These are phyloP conservation scores for Taenioides sp. DNA, from an alignment of 2,797 vertebrate genomes.

Conservation along the genomic window DNA sequence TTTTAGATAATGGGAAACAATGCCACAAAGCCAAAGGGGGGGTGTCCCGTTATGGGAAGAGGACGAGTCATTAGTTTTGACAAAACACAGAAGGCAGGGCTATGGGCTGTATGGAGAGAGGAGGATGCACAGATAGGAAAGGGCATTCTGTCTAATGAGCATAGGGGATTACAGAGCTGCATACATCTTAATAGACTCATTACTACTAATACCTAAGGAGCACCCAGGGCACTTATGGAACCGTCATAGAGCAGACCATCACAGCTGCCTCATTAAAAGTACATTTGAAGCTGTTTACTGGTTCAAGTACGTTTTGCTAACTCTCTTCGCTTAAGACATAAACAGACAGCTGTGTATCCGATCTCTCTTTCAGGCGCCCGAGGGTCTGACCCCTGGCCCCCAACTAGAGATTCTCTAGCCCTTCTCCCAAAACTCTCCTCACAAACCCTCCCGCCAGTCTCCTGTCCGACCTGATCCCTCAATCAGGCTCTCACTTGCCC, in stretches of 20 bases:
- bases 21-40: constrained; percentile 30
- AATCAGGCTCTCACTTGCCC: constrained; percentile 61
- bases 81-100: constrained; percentile 29
- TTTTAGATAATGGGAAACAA: constrained; percentile 35
- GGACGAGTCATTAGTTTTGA: constrained; percentile 49
- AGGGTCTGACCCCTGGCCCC: constrained; percentile 53
- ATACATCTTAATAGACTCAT: constrained; percentile 66
- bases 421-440: constrained; percentile 23
- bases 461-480: constrained; percentile 27
- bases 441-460: background rate
- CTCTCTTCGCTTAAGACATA: constrained; percentile 45
- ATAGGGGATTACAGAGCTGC: constrained; percentile 44
- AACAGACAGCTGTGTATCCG: constrained; percentile 54
- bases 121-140: constrained; percentile 45
- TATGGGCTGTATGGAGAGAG: constrained; percentile 27
- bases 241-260: constrained; percentile 49
- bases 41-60: constrained; percentile 26
- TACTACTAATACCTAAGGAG: constrained; percentile 67
- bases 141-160: constrained; percentile 61
- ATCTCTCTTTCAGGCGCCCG: constrained; percentile 46
- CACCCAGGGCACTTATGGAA: constrained; percentile 59
- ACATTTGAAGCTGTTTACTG: constrained; percentile 62
- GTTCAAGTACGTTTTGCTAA: constrained; percentile 45
- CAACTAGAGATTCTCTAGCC: constrained; percentile 50
- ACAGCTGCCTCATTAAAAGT: constrained; percentile 72